Percentiles rank a stretch among this genome's conserved stretches.
Conservation (phyloP, 2,888 invertebrate species). For the Beris chalybata region DNA sequence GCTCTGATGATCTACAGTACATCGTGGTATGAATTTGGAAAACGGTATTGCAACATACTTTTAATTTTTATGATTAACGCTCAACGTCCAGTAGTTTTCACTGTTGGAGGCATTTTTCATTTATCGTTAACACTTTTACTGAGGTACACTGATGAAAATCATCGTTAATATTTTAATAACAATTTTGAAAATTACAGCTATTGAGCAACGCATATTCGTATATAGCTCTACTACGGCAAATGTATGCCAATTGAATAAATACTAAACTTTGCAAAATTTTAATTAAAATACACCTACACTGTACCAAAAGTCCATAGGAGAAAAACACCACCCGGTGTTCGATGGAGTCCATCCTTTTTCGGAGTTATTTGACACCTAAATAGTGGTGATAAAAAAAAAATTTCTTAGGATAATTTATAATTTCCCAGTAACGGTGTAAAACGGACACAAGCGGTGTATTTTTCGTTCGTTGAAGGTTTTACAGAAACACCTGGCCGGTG, state of each 20-base stretch:
- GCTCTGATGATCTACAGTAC: constrained; percentile 43
- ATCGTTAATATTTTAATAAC: neutral
- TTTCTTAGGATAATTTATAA: too few relatives aligned
- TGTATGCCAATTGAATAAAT: constrained; percentile 40
- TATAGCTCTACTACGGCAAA: constrained; percentile 46
- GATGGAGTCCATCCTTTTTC: too few relatives aligned
- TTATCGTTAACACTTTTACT: constrained; percentile 46
- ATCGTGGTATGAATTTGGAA: constrained; percentile 45
- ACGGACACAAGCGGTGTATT: too few relatives aligned
- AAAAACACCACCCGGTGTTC: too few relatives aligned
- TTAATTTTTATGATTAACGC: constrained; percentile 44
- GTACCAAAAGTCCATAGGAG: too few relatives aligned
- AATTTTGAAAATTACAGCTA: constrained; percentile 34
- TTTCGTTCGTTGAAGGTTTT: too few relatives aligned
- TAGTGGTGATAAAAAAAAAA: too few relatives aligned
- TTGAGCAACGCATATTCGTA: constrained; percentile 47
- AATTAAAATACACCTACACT: too few relatives aligned
- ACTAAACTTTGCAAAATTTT: too few relatives aligned
- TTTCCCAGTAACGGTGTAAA: too few relatives aligned
- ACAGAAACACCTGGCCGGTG: too few relatives aligned
- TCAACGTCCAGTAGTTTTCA: constrained; percentile 44
- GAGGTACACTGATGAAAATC: constrained; percentile 27
- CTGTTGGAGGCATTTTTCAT: constrained; percentile 45
- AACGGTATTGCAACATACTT: constrained; percentile 42
- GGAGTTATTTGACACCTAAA: too few relatives aligned